These are phyloP conservation scores for Panagrolaimus sp. DNA, from an alignment of 1,140 invertebrate species.

Conservation along the genomic window DNA sequence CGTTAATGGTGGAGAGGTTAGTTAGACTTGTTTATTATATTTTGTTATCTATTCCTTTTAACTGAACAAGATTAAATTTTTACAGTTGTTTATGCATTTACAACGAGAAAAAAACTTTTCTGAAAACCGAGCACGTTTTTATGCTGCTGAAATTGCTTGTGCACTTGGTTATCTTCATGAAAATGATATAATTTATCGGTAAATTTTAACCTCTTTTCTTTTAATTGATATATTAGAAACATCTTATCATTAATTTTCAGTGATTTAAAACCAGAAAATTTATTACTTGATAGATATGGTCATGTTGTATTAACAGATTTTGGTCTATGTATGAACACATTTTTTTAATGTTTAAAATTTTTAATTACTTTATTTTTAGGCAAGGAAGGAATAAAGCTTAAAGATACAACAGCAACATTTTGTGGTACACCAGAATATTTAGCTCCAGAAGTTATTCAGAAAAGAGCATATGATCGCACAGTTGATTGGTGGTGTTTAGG, in stretches of 20 bases:
- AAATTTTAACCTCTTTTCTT: conserved; percentile 69
- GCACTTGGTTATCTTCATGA: conserved; percentile 88
- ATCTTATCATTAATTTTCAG: conserved; percentile 69
- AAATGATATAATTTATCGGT: conserved; percentile 89
- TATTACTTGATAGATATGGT: conserved; percentile 91
- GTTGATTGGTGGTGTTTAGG: conserved; percentile 93
- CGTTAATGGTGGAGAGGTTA: conserved; percentile 69
- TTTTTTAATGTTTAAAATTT: too few relatives aligned
- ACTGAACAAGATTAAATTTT: conserved; percentile 24
- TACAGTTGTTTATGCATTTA: conserved; percentile 68
- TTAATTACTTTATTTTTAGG: too few relatives aligned
- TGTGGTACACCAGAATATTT: conserved; percentile 99
- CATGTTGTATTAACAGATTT: conserved; percentile 91
- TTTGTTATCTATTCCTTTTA: not conserved
- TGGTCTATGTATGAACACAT: conserved; percentile 78
- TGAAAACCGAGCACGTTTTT: conserved; percentile 85
- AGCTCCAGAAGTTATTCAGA: conserved; percentile 91
- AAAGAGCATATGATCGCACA: conserved; percentile 88
- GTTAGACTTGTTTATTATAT: too few relatives aligned
- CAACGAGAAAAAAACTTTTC: conserved; percentile 70
- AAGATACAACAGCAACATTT: conserved; percentile 92
- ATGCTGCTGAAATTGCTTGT: conserved; percentile 94
- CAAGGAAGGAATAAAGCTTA: conserved; percentile 93
- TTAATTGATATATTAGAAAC: not conserved
- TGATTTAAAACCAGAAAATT: conserved; percentile 64